phyloP scores from a whole-genome alignment of 2,797 vertebrate species.

The Eulemur mongoz region DNA sequence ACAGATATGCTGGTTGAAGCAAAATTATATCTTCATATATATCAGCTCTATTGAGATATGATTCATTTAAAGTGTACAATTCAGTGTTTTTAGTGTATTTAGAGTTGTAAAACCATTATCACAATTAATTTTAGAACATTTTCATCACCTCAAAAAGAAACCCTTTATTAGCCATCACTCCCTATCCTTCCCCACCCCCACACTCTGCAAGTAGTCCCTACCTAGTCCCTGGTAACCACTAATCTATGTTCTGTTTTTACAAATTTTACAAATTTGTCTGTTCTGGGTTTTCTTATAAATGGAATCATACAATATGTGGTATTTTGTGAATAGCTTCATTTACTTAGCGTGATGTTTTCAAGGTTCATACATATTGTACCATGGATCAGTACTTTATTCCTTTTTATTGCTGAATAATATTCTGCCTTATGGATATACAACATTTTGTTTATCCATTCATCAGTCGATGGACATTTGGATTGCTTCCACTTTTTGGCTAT shows the following conservation, averaged over 20 bases:
- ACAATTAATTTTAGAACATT: slow-evolving; percentile 20
- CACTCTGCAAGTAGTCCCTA: background rate
- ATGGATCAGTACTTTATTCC: background rate
- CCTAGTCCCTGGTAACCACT: background rate
- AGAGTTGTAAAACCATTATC: background rate
- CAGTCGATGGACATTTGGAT: background rate
- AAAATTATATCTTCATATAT: background rate
- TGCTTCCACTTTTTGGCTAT: background rate
- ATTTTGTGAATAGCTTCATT: background rate
- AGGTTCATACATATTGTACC: background rate
- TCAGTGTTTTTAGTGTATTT: background rate
- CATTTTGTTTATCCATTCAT: slow-evolving; percentile 9
- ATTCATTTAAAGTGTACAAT: background rate
- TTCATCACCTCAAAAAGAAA: background rate
- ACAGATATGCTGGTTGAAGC: background rate
- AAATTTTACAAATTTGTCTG: background rate
- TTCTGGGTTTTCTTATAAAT: slow-evolving; percentile 12
- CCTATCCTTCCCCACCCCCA: background rate
- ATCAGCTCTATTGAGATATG: background rate
- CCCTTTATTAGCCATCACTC: background rate
- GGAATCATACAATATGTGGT: background rate
- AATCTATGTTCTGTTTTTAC: background rate
- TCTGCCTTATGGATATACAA: background rate
- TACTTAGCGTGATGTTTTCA: slow-evolving; percentile 4
- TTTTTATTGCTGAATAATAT: background rate